Evolutionary conservation across 2,113 vertebrate species (phyloP).

Genomic region (Rhabdornis inornatus): DNA sequence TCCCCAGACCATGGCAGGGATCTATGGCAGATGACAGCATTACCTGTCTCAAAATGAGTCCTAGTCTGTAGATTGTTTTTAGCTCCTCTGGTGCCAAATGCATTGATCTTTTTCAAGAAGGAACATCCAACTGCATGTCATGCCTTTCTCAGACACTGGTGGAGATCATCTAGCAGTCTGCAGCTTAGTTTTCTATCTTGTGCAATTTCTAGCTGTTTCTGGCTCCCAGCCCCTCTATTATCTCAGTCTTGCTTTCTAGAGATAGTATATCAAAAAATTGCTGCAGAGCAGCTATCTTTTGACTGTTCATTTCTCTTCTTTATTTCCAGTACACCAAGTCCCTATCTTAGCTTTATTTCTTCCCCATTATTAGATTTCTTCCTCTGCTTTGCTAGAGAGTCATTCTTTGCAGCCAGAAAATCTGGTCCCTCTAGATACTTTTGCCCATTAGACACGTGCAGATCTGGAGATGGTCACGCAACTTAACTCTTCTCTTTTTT

Average conservation of each 20-base stretch:
- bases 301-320: slow-evolving; percentile 26
- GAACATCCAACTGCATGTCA: neutral
- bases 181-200: neutral
- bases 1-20: neutral
- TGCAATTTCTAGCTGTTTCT: slow-evolving; percentile 19
- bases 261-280: slow-evolving; percentile 59
- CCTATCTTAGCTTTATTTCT: slow-evolving; percentile 23
- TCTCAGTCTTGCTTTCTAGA: slow-evolving; percentile 34
- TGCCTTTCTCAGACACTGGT: neutral
- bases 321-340: slow-evolving; percentile 1
- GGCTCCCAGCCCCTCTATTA: neutral
- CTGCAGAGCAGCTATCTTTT: slow-evolving; percentile 30
- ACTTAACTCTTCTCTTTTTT: neutral
- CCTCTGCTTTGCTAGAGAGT: neutral
- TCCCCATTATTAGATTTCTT: slow-evolving; percentile 16
- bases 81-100: neutral
- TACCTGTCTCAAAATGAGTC: neutral
- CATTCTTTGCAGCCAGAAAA: neutral
- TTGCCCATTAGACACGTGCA: neutral
- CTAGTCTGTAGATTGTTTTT: neutral
- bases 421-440: neutral
- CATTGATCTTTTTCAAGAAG: neutral
- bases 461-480: neutral
- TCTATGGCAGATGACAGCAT: neutral
- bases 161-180: neutral